Base-by-base conservation (phyloP, 2,888 invertebrate genomes). In the Ormyrus pomaceus region DNA sequence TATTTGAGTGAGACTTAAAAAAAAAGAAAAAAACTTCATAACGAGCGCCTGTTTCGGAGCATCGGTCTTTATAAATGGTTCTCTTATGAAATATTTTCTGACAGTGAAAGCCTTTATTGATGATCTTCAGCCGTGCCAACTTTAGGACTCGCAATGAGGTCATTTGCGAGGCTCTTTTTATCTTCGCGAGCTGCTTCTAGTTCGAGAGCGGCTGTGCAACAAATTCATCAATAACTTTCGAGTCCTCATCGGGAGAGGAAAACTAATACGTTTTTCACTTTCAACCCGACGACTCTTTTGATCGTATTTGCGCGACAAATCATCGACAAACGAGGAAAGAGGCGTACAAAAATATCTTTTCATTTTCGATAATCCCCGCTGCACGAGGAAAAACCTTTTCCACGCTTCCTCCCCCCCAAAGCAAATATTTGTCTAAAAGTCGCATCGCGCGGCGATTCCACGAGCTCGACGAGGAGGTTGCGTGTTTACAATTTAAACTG, bases 21-120 rank as follows among this genome's bases (percentile, higher is more conserved):
- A 34, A 34, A 34, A 3, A 34, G 34, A 34, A 34, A 34, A 34
- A 34, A 34, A 34, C 34, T 34, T 34, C 4, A 34, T 34, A 34
- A 34, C 34, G 34, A 34, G 34, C 34, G 34, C 34, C 34, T 34
- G 34, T 34, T 34, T 34, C 34, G 34, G 34, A 34, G 34, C 34
- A 34, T 34, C 45, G 51, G 34, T 45, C 51, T 51, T 72, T 34
- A 62, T 71, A 61, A 72, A 61, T 72, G 53, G 34, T 34, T n/a
- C 61, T 53, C 51, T 72, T 72, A 48, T 59, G 71, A 72, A 72
- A 72, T 51, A 53, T 45, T 72, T 50, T 19, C 50, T 53, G 53
- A 9, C 61, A 71, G 71, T 51, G 51, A 61, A 51, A 61, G 72
- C n/a, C 72, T 72, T 61, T 72, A 72, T 72, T 72, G 62, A 72